Percentiles rank a stretch among this genome's conserved stretches.
Evolutionary conservation across 1,140 invertebrate species (phyloP).

Genomic region (Palaemon carinicauda): DNA sequence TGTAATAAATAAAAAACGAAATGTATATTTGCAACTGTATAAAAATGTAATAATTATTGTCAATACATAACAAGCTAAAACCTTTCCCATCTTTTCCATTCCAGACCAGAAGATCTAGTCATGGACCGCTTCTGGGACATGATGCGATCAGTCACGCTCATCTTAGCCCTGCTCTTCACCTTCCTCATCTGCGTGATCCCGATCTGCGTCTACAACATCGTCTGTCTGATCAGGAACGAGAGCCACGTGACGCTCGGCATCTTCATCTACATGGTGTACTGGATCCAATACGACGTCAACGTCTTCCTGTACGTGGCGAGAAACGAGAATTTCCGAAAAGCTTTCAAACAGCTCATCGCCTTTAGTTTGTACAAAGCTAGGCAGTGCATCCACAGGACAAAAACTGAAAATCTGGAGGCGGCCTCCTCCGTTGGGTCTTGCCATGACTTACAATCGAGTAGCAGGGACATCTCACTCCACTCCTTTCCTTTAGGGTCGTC

Average conservation of each 20-base stretch:
- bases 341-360: neutral
- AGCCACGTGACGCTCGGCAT: neutral
- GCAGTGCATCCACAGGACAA: too few relatives aligned
- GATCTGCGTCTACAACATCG: slow-evolving; percentile 43
- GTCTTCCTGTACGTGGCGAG: slow-evolving; percentile 28
- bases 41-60: too few relatives aligned
- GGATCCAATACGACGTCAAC: slow-evolving; percentile 35
- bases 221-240: neutral
- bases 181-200: slow-evolving; percentile 43
- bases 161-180: slow-evolving; percentile 25
- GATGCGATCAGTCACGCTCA: neutral
- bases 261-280: slow-evolving; percentile 36
- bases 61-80: too few relatives aligned
- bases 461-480: too few relatives aligned
- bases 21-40: too few relatives aligned
- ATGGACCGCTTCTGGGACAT: neutral
- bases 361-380: too few relatives aligned
- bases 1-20: too few relatives aligned
- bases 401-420: too few relatives aligned
- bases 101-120: slow-evolving; percentile 21
- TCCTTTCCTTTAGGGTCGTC: too few relatives aligned
- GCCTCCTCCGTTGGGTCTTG: too few relatives aligned
- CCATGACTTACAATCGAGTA: too few relatives aligned
- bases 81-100: neutral
- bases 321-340: slow-evolving; percentile 1